Evolutionary conservation across 2,888 invertebrate genomes (phyloP).

Genomic region (Empis stercorea): DNA sequence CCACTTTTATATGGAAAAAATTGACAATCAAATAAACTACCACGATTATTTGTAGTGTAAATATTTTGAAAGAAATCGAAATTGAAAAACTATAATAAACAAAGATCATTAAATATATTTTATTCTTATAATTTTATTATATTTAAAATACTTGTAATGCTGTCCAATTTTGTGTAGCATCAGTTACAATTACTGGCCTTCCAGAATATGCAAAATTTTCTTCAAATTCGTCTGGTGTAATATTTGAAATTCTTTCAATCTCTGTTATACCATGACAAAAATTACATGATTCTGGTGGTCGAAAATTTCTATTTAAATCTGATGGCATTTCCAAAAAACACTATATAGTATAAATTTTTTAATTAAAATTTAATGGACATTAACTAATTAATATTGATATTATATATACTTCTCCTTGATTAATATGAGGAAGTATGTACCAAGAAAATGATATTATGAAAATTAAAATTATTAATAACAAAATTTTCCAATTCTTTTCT

Average conservation of each 20-base stretch:
- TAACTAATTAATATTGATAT: too few species aligned
- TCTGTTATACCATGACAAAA: conserved; percentile 55
- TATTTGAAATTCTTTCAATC: conserved; percentile 52
- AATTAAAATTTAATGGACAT: not conserved
- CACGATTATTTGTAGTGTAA: conserved; percentile 46
- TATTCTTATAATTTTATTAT: not conserved
- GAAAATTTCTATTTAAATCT: conserved; percentile 39
- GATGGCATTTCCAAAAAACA: conserved; percentile 15
- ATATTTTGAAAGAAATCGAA: conserved; percentile 71
- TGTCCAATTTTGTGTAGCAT: conserved; percentile 71
- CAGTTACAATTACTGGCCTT: conserved; percentile 71
- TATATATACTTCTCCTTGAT: too few species aligned
- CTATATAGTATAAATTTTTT: conserved; percentile 3
- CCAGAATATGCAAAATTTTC: conserved; percentile 60
- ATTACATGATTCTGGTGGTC: conserved; percentile 68
- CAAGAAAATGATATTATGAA: too few species aligned
- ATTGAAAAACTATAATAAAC: conserved; percentile 48
- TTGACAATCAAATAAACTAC: conserved; percentile 58
- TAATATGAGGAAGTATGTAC: too few species aligned
- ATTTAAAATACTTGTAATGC: conserved; percentile 47
- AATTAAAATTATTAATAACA: too few species aligned
- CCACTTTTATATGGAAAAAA: conserved; percentile 91
- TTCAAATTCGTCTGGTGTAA: conserved; percentile 59
- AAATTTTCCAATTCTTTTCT: too few species aligned
- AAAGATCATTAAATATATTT: not conserved